Base-by-base conservation (phyloP, 2,113 vertebrate genomes). In the Glaucomys volans region DNA sequence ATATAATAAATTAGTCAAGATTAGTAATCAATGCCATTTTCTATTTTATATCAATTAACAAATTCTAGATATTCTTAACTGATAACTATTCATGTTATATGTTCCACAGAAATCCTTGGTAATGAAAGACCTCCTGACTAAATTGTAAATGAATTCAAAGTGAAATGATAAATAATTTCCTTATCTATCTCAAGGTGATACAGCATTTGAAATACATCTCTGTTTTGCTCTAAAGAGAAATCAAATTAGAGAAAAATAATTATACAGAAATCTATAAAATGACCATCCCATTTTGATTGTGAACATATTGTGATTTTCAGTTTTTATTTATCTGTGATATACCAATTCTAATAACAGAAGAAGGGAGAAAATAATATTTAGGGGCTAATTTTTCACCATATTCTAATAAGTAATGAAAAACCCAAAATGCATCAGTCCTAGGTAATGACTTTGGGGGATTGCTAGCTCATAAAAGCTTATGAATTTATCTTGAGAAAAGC, bases 381-480 rank as follows among this genome's bases (percentile, higher is more conserved):
- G 79, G 28, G 13, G 14, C 37, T 72, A 87, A 5, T 90, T 96
- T 95, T 90, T 8, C 30, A 87, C 32, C 20, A 30, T 95, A 87
- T 87, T 90, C 87, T 97, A 87, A 95, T 97, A 95, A 94, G 66
- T 90, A 95, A 80, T 81, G 86, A 93, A 92, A 95, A 75, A 37
- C 50, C 50, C 57, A 72, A 84, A 92, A 44, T 35, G 72, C 71
- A 91, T 90, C 71, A 93, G 50, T 94, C 52, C 71, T 85, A 69
- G 67, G 67, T 96, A 97, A 96, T 97, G 90, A 96, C 76, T 94
- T 95, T 95, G 57, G 80, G 79, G 93, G 75, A 95, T 92, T 97
- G 76, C 59, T 94, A 69, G 59, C 84, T 96, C 87, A 96, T 95
- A 95, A 97, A 95, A 94, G 81, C 90, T 95, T 95, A 95, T 95